Conservation (phyloP, 2,888 invertebrate genomes). For the Drosophila rubida region DNA sequence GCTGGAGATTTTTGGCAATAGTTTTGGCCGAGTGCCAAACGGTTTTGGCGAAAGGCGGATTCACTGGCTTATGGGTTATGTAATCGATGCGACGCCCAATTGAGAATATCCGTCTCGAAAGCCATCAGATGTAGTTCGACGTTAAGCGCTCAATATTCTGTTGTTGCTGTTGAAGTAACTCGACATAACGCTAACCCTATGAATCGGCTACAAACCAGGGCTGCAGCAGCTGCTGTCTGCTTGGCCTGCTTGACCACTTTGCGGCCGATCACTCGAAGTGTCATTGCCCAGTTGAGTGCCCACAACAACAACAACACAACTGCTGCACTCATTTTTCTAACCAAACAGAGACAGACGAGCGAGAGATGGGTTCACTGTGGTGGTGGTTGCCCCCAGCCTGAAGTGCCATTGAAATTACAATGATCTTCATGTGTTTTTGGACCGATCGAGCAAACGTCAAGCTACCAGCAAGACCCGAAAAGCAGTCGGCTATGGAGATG, state of each 20-base stretch:
- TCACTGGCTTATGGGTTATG: constrained; percentile 3
- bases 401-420: constrained; percentile 78
- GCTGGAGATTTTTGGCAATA: constrained; percentile 10
- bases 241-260: constrained; percentile 51
- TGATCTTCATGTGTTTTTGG: constrained; percentile 77
- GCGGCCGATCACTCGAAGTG: constrained; percentile 63
- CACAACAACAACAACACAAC: constrained; percentile 23
- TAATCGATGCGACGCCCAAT: not conserved
- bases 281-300: constrained; percentile 69
- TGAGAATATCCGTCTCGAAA: constrained; percentile 12
- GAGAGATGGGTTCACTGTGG: constrained; percentile 39
- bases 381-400: constrained; percentile 60
- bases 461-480: constrained; percentile 63
- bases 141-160: constrained; percentile 22
- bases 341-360: constrained; percentile 31
- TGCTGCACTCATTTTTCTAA: constrained; percentile 62
- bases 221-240: constrained; percentile 11
- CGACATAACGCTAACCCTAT: constrained; percentile 9
- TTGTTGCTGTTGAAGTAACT: constrained; percentile 19
- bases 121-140: constrained; percentile 9
- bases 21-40: no score
- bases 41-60: constrained; percentile 9
- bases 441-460: constrained; percentile 61
- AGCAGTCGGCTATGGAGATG: constrained; percentile 9
- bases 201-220: constrained; percentile 21